Evolutionary conservation across 2,113 vertebrate species (phyloP).

Genomic region (Copsychus sechellarum): DNA sequence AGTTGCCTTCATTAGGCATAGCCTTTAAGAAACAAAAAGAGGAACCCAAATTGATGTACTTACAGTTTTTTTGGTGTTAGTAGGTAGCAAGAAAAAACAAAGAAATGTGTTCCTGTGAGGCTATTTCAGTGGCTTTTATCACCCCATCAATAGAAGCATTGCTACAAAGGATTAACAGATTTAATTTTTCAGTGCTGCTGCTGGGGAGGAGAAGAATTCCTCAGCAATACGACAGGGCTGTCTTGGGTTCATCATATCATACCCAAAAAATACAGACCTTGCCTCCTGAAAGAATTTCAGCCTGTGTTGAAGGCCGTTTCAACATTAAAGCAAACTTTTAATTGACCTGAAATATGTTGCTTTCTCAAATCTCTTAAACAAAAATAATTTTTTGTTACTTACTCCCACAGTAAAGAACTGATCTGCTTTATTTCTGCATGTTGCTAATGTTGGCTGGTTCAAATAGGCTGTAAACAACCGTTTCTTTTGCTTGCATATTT

Average conservation of each 20-base stretch:
- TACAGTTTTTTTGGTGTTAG: background rate
- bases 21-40: background rate
- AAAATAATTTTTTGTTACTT: background rate
- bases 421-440: background rate
- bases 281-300: background rate
- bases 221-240: background rate
- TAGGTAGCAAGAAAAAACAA: background rate
- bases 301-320: background rate
- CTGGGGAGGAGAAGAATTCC: background rate
- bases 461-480: background rate
- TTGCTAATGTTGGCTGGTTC: background rate
- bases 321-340: background rate
- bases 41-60: background rate
- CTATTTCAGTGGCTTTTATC: background rate
- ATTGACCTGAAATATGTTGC: background rate
- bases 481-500: background rate
- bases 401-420: background rate
- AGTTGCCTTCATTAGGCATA: background rate
- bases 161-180: background rate
- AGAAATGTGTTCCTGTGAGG: background rate
- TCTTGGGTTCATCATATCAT: background rate
- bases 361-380: background rate
- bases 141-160: background rate
- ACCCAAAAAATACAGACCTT: background rate
- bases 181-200: background rate